Percentiles rank a stretch among this genome's conserved stretches.
Conservation (phyloP, 2,888 invertebrate species). For the Drosophila nigricruria region DNA sequence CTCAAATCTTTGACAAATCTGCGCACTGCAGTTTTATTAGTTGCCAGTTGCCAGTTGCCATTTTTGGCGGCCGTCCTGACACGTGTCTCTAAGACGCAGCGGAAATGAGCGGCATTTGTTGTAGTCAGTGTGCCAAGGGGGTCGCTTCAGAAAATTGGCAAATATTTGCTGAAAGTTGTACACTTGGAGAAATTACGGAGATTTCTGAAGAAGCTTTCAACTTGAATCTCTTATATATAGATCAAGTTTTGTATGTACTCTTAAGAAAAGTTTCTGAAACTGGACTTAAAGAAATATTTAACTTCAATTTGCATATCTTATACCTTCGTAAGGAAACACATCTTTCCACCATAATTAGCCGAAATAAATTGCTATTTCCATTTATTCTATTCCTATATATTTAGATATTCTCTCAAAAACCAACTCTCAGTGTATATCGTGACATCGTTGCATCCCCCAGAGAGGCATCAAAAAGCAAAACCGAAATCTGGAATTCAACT, state of each 20-base stretch:
- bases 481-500: constrained; percentile 54
- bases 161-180: constrained; percentile 38
- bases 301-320: too few species aligned
- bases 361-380: too few species aligned
- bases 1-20: constrained; percentile 72
- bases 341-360: too few species aligned
- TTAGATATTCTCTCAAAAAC: background rate
- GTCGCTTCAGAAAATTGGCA: constrained; percentile 56
- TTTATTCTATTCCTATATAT: too few species aligned
- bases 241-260: background rate
- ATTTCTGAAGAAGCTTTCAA: too few species aligned
- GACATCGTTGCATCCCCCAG: constrained; percentile 36
- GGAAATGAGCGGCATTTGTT: constrained; percentile 71
- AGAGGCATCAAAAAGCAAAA: constrained; percentile 39
- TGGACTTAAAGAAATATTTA: too few species aligned
- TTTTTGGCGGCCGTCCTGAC: constrained; percentile 47
- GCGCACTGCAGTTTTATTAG: constrained; percentile 71
- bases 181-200: constrained; percentile 52
- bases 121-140: constrained; percentile 29
- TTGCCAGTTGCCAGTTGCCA: constrained; percentile 52
- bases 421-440: constrained; percentile 52
- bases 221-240: too few species aligned
- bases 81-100: constrained; percentile 70
- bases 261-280: background rate
- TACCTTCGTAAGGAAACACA: too few species aligned